Evolutionary conservation across 1,140 invertebrate species (phyloP).

Genomic region (Limonius californicus): DNA sequence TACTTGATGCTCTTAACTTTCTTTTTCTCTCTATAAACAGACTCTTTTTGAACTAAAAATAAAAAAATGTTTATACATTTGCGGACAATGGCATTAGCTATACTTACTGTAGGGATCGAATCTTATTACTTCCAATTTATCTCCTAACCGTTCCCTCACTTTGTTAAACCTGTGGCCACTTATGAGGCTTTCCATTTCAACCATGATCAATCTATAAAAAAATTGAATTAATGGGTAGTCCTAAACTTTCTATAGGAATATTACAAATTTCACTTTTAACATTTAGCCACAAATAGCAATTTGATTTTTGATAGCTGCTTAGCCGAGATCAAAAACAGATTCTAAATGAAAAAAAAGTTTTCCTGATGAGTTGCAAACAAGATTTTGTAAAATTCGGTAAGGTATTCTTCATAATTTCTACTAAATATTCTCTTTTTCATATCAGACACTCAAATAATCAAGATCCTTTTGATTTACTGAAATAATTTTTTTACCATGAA

Average conservation of each 20-base stretch:
- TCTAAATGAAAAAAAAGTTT: no score
- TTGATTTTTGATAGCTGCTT: background rate
- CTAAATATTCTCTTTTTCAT: no score
- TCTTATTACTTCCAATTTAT: conserved; percentile 70
- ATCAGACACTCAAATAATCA: no score
- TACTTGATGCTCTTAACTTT: conserved; percentile 57
- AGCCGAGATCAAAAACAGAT: background rate
- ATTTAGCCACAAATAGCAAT: background rate
- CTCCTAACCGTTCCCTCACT: conserved; percentile 66
- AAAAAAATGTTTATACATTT: no score
- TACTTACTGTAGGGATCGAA: conserved; percentile 77
- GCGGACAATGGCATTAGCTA: no score
- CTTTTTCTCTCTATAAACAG: conserved; percentile 62
- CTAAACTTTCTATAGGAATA: background rate
- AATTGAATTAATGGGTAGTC: background rate
- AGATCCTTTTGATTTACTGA: no score
- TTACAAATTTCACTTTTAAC: background rate
- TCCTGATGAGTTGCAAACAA: conserved; percentile 6
- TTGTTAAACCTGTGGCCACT: conserved; percentile 65
- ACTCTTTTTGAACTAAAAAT: conserved; percentile 57
- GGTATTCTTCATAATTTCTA: no score
- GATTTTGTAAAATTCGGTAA: no score
- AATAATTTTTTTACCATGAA: no score
- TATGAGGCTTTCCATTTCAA: conserved; percentile 71
- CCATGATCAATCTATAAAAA: conserved; percentile 63